Percentiles rank a stretch among this genome's conserved stretches.
Evolutionary conservation across 2,797 vertebrate species (phyloP).

Genomic region (Poeciliopsis paucimaculata): DNA sequence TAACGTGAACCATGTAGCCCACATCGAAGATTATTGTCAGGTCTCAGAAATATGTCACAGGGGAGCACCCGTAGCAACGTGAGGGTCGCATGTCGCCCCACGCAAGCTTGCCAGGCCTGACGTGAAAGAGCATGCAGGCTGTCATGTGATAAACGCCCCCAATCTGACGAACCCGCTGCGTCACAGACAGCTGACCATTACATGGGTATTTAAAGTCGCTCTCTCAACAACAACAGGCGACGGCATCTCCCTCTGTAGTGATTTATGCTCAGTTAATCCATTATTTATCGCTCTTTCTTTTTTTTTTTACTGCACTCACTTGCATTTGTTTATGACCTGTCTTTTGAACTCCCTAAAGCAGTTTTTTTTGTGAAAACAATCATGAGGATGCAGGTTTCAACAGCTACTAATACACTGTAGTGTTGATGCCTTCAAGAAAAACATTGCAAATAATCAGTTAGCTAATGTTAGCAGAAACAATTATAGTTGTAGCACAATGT

Average conservation of each 20-base stretch:
- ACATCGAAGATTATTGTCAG: conserved; percentile 40
- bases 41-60: conserved; percentile 55
- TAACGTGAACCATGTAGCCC: conserved; percentile 38
- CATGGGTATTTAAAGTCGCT: conserved; percentile 19
- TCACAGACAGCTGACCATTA: conserved; percentile 58
- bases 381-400: conserved; percentile 19
- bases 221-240: not conserved
- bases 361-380: conserved; percentile 15
- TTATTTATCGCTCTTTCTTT: conserved; percentile 17
- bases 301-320: conserved; percentile 4
- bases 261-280: conserved; percentile 9
- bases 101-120: conserved; percentile 32
- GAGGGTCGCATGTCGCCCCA: conserved; percentile 59
- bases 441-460: too few relatives aligned
- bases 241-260: not conserved
- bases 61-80: conserved; percentile 26
- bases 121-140: conserved; percentile 35
- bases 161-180: conserved; percentile 38
- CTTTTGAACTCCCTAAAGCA: conserved; percentile 4
- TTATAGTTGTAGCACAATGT: not conserved
- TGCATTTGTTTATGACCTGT: conserved; percentile 14
- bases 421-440: not conserved
- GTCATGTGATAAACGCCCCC: conserved; percentile 55
- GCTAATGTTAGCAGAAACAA: not conserved
- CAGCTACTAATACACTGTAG: conserved; percentile 10